Evolutionary conservation across 2,797 vertebrate genomes (phyloP), one percentile per base, ranked within the genome.

Genomic region (Oryzias dopingdopingensis): DNA sequence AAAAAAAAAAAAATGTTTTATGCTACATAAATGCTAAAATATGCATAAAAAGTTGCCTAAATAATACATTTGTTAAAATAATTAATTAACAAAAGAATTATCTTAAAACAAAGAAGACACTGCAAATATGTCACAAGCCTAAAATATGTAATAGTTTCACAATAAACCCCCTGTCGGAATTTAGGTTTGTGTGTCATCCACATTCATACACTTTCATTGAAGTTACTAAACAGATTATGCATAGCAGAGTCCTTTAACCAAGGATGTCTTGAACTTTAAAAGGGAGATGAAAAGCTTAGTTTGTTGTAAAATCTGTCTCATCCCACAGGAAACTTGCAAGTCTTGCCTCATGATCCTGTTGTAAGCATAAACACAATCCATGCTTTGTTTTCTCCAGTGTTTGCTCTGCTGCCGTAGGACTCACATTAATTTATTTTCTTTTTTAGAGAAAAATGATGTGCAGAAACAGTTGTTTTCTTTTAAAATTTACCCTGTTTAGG

Each of bases 341-440:
- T 73, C 62, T 75, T 74, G 59, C 68, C 81, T 77, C 81, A 79
- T 85, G 82, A 88, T 73, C 67, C 62, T 66, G 63, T 56, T 75
- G 60, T 67, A 76, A 82, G 77, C 41, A 22, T 62, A 6, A 62
- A 66, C 57, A 91, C 87, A 91, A 87, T 80, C 65, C 60, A 56
- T 62, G 56, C 87, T 84, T 90, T 90, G 87, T 91, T 79, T 82
- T 40, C 18, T 12, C 46, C 51, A 66, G 67, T 62, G 71, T 65
- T 74, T 64, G 65, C 67, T 50, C 37, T 40, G 55, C 57, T 76
- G 72, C 59, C 8, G 60, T 76, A 77, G 65, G 49, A 53, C 67
- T 67, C 66, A 88, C 81, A 78, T 67, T 59, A 84, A 76, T 58
- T 32, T 32, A 2, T 10, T 32, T 37, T 37, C 10, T 69, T 64